Evolutionary conservation across 2,113 vertebrate species (phyloP).

Genomic region (Motacilla tschutschensis): DNA sequence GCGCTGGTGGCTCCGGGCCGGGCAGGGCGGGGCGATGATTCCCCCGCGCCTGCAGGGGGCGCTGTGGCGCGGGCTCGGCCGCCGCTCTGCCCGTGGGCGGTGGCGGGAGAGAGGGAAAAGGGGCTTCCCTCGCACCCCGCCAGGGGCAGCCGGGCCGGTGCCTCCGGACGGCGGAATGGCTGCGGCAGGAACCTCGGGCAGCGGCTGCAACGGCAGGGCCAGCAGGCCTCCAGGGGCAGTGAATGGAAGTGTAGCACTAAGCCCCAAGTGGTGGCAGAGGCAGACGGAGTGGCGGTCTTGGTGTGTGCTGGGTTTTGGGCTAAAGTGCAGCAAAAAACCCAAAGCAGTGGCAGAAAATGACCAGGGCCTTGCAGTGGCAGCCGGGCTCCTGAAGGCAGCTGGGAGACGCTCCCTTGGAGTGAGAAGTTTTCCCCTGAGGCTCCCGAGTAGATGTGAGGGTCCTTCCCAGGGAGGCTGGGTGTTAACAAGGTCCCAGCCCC

Average conservation of each 20-base stretch:
- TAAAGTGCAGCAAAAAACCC: background rate
- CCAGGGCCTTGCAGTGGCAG: background rate
- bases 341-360: background rate
- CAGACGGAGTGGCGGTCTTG: background rate
- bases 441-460: background rate
- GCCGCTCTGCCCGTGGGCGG: no score
- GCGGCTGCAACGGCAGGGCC: background rate
- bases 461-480: background rate
- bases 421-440: background rate
- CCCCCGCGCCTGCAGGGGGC: no score
- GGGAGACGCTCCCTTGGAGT: background rate
- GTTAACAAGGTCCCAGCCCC: background rate
- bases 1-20: no score
- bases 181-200: no score
- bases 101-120: background rate
- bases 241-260: background rate
- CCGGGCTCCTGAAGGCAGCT: background rate
- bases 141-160: background rate
- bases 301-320: background rate
- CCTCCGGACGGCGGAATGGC: rapidly evolving
- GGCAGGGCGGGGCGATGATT: no score
- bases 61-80: no score
- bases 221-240: no score
- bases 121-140: background rate
- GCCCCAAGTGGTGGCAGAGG: background rate